phyloP scores from a whole-genome alignment of 37 sponge, comb jelly and placozoan genomes.

The Petrosia ficiformis region DNA sequence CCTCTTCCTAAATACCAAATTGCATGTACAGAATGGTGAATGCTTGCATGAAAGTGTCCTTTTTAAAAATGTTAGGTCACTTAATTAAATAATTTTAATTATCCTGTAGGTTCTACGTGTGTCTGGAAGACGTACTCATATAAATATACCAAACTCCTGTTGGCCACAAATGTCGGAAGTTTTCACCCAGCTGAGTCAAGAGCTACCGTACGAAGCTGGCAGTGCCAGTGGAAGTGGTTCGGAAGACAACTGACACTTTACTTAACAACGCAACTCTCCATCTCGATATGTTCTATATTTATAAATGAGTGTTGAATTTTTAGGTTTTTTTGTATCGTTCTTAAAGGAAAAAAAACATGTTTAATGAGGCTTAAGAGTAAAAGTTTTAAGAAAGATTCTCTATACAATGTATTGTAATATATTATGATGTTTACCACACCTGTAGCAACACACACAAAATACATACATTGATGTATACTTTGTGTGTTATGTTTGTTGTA shows the following conservation, averaged over 20 bases:
- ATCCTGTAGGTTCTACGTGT: constrained; percentile 18
- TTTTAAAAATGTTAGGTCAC: neutral
- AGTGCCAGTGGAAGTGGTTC: constrained; percentile 1
- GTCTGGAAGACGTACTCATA: constrained; percentile 52
- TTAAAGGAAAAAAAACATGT: too few species aligned
- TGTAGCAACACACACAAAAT: too few species aligned
- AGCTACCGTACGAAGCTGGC: constrained; percentile 47
- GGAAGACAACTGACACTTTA: neutral
- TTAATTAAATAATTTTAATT: neutral
- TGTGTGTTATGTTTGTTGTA: too few species aligned
- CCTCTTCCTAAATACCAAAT: too few species aligned
- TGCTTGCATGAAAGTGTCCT: too few species aligned
- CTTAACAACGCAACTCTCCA: neutral
- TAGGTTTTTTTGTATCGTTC: neutral
- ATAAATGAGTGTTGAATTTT: neutral
- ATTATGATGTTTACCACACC: too few species aligned
- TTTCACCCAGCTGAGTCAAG: constrained; percentile 33
- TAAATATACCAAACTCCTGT: constrained; percentile 80
- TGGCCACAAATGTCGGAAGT: constrained; percentile 66
- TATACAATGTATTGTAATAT: too few species aligned
- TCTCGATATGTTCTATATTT: neutral
- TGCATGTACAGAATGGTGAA: too few species aligned
- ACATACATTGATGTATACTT: too few species aligned
- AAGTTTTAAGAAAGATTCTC: too few species aligned
- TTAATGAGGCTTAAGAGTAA: too few species aligned